phyloP scores from a whole-genome alignment of 2,113 vertebrate species.

The Verasper variegatus region DNA sequence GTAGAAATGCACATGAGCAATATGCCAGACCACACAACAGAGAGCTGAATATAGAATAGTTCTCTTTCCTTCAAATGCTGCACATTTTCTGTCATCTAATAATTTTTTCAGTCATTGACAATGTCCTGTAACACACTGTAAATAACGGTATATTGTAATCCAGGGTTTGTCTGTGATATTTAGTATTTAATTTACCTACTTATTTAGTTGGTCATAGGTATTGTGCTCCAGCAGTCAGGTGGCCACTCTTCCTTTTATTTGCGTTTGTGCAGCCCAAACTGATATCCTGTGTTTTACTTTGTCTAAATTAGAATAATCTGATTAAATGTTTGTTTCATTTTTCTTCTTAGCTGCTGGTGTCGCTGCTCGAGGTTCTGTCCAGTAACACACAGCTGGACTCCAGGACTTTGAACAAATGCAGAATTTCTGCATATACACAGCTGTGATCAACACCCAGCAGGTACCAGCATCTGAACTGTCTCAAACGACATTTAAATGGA shows the following conservation, averaged over 20 bases:
- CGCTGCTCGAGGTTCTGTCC: neutral
- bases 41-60: neutral
- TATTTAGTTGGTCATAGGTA: neutral
- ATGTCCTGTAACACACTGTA: neutral
- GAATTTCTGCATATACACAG: neutral
- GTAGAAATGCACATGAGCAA: no score
- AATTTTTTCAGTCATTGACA: neutral
- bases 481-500: neutral
- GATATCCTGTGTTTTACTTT: neutral
- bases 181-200: neutral
- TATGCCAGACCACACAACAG: no score
- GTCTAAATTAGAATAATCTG: no score
- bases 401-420: constrained; percentile 6
- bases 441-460: neutral
- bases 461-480: constrained; percentile 1
- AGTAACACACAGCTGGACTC: neutral
- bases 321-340: neutral
- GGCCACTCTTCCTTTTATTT: neutral
- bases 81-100: neutral
- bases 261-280: neutral
- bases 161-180: neutral
- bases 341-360: constrained; percentile 1
- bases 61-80: neutral
- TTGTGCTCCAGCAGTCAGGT: neutral
- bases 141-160: neutral